Percentiles rank a stretch among this genome's conserved stretches.
These are phyloP conservation scores for Lepidurus apus DNA, from an alignment of 1,140 invertebrate genomes.

Conservation along the genomic window DNA sequence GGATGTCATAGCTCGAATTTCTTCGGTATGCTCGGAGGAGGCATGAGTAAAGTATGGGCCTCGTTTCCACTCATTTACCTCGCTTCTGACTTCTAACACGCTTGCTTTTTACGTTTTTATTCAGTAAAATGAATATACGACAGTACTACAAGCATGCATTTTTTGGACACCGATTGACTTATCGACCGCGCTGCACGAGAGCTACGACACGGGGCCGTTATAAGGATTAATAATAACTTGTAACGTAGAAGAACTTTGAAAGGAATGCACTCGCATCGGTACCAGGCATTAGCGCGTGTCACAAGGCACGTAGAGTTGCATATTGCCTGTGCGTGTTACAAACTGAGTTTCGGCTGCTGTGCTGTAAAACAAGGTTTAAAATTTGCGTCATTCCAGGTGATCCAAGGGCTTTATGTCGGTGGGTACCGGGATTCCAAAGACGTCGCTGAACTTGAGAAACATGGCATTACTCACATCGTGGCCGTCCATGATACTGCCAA, in stretches of 20 bases:
- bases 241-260: neutral
- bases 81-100: neutral
- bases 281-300: neutral
- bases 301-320: neutral
- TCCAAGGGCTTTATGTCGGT: slow-evolving; percentile 49
- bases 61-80: neutral
- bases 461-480: slow-evolving; percentile 90
- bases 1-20: slow-evolving; percentile 4
- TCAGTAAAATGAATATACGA: neutral
- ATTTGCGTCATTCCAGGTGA: slow-evolving; percentile 36
- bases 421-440: slow-evolving; percentile 83
- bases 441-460: slow-evolving; percentile 72
- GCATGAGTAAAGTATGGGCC: slow-evolving; percentile 15
- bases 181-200: neutral
- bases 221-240: neutral
- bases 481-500: slow-evolving; percentile 90
- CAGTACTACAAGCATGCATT: neutral
- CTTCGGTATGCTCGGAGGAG: slow-evolving; percentile 20
- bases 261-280: neutral
- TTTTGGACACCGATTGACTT: neutral
- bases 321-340: neutral
- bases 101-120: no score
- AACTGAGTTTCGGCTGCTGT: neutral
- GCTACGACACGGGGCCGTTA: neutral
- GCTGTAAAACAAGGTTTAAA: neutral